Percentiles rank a stretch among this genome's conserved stretches.
Evolutionary conservation across 2,888 invertebrate genomes (phyloP).

Genomic region (Apodemia mormo): DNA sequence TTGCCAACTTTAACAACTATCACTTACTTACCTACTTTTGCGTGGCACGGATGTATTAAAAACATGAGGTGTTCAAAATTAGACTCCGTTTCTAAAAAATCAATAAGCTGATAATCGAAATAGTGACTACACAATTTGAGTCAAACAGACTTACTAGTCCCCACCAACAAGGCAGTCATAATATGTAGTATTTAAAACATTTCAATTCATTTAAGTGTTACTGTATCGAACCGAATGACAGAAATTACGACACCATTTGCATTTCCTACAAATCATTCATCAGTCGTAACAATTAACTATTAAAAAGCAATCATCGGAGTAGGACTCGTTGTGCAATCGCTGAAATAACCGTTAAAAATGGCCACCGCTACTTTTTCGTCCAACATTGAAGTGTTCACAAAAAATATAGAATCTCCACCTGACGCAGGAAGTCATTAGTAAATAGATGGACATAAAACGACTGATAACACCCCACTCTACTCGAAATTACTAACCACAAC

Average conservation of each 20-base stretch:
- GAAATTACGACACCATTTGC: slow-evolving; percentile 20
- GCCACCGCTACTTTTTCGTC: slow-evolving; percentile 31
- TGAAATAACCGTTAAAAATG: slow-evolving; percentile 26
- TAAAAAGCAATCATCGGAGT: slow-evolving; percentile 9
- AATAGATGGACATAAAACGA: slow-evolving; percentile 74
- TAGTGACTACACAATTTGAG: no score
- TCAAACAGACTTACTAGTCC: no score
- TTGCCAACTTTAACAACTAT: no score
- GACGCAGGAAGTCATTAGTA: slow-evolving; percentile 81
- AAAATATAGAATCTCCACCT: slow-evolving; percentile 69
- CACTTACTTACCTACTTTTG: no score
- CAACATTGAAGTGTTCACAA: slow-evolving; percentile 38
- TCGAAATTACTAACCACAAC: slow-evolving; percentile 61
- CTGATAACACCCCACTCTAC: slow-evolving; percentile 73
- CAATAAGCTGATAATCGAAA: no score
- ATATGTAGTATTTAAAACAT: no score
- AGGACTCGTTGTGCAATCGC: slow-evolving; percentile 1
- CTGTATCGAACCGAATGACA: slow-evolving; percentile 19
- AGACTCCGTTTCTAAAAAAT: no score
- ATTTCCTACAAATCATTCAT: slow-evolving; percentile 3
- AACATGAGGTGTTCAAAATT: no score
- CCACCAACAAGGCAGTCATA: no score
- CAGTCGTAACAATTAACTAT: slow-evolving; percentile 7
- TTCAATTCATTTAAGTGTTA: not conserved
- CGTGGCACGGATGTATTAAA: no score